Evolutionary conservation across 2,113 vertebrate genomes (phyloP).

Genomic region (Antechinus stuartii): DNA sequence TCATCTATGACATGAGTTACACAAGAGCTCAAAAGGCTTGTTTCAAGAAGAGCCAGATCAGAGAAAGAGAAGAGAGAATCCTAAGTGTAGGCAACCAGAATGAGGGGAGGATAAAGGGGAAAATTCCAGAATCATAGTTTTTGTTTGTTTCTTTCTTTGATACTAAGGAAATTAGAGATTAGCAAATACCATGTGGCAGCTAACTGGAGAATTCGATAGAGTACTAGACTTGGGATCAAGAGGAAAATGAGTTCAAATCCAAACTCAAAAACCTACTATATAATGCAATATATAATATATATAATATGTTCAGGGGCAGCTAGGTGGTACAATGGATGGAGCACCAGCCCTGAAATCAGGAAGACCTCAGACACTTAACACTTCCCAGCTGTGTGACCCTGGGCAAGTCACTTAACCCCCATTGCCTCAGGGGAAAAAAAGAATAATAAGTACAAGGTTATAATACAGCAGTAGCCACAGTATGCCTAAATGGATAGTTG

Average conservation of each 20-base stretch:
- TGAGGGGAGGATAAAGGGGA: not conserved
- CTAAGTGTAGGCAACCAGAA: not conserved
- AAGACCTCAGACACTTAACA: no score
- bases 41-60: constrained; percentile 10
- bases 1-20: constrained; percentile 13
- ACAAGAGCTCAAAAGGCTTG: constrained; percentile 30
- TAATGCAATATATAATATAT: no score
- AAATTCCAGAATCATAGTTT: not conserved
- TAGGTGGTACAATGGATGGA: no score
- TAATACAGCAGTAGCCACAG: not conserved
- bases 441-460: not conserved
- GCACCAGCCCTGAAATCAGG: no score
- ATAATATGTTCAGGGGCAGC: no score
- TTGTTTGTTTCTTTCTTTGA: not conserved
- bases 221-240: not conserved
- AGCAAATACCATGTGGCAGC: not conserved
- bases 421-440: no score
- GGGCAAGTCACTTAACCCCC: no score
- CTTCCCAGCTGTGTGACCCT: no score
- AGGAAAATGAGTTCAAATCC: not conserved
- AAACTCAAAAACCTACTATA: not conserved
- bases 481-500: not conserved
- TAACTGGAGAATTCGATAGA: not conserved
- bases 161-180: not conserved
- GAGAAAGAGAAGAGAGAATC: not conserved